Conservation (phyloP, 2,888 invertebrate species). For the Gari tellinella region DNA sequence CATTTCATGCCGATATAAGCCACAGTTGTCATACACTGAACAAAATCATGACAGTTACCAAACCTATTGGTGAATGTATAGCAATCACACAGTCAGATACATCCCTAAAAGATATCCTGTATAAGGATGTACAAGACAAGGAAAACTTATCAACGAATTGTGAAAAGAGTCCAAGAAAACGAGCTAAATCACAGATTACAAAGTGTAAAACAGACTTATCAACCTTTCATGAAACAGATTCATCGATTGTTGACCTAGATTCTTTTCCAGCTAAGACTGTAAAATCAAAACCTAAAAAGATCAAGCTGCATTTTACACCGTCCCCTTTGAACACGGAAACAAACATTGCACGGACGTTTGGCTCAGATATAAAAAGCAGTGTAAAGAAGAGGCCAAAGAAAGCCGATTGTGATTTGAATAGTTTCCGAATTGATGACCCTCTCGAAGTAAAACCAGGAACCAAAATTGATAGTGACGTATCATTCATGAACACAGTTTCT, state of each 20-base stretch:
- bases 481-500: neutral
- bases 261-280: neutral
- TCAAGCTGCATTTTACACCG: constrained; percentile 23
- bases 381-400: neutral
- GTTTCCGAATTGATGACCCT: too few relatives aligned
- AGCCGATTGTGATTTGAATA: neutral
- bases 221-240: neutral
- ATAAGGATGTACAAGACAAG: constrained; percentile 1
- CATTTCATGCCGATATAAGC: too few relatives aligned
- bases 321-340: constrained; percentile 16
- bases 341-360: neutral
- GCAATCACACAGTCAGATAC: too few relatives aligned
- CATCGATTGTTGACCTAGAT: too few relatives aligned
- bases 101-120: neutral
- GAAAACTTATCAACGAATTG: neutral
- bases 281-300: constrained; percentile 10
- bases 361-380: neutral
- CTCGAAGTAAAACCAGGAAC: neutral
- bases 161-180: neutral
- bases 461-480: neutral
- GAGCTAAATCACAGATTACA: neutral
- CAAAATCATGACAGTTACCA: too few relatives aligned
- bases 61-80: too few relatives aligned
- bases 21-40: too few relatives aligned
- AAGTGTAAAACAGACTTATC: neutral